Conservation (phyloP, 2,888 invertebrate genomes). For the Spodoptera picta region DNA sequence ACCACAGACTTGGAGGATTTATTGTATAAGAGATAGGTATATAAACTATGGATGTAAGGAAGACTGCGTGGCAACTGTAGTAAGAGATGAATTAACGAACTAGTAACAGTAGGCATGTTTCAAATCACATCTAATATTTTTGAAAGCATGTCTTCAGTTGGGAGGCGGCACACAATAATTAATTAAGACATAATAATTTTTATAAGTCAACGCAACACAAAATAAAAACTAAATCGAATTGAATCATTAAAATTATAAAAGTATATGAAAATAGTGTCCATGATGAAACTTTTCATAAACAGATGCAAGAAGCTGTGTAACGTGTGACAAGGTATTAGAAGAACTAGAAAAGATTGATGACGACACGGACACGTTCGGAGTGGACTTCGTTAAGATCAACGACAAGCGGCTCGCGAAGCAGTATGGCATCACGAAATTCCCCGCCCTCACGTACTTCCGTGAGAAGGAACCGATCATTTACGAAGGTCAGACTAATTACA, state of each 20-base stretch:
- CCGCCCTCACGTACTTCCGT: constrained; percentile 98
- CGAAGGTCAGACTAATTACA: constrained; percentile 90
- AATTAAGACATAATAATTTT: constrained; percentile 11
- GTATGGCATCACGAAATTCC: constrained; percentile 98
- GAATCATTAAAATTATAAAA: not conserved
- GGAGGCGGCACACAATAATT: not conserved
- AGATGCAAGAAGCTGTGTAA: constrained; percentile 97
- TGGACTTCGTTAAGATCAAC: constrained; percentile 98
- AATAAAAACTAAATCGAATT: not conserved
- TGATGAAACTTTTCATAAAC: constrained; percentile 49
- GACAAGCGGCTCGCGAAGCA: constrained; percentile 98
- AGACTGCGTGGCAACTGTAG: no score
- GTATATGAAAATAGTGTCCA: constrained; percentile 1
- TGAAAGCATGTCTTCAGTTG: not conserved
- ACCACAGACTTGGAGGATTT: no score
- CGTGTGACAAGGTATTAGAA: constrained; percentile 96
- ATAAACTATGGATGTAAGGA: no score
- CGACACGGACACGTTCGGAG: constrained; percentile 97
- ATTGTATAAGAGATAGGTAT: no score
- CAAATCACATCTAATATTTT: not conserved
- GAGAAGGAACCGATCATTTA: constrained; percentile 98
- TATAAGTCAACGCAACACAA: not conserved
- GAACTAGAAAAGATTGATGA: constrained; percentile 98
- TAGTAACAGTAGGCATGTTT: not conserved
- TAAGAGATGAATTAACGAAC: no score